A percentile compares a stretch with the other conserved stretches of the same genome.
Conservation (phyloP, 2,113 vertebrate species). For the Tupaia chinensis region DNA sequence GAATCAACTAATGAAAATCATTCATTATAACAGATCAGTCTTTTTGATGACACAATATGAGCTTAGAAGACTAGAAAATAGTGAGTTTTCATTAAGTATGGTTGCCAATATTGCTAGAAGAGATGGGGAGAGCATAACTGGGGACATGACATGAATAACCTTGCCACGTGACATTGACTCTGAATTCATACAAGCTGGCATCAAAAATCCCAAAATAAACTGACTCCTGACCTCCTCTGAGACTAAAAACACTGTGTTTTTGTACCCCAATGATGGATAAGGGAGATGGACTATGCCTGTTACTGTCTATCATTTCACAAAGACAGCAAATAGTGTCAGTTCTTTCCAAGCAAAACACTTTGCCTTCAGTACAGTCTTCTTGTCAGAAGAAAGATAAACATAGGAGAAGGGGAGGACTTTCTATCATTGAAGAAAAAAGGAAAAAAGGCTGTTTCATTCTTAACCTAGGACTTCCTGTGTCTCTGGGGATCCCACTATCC, state of each 20-base stretch:
- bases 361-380: background rate
- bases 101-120: background rate
- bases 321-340: background rate
- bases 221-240: background rate
- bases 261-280: background rate
- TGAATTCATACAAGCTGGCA: background rate
- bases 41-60: conserved; percentile 45
- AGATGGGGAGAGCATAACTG: background rate
- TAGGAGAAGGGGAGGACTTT: background rate
- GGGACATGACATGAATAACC: background rate
- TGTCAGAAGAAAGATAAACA: background rate
- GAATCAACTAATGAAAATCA: conserved; percentile 46
- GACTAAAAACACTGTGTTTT: background rate
- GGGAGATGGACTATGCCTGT: background rate
- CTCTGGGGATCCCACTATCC: background rate
- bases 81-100: conserved; percentile 46
- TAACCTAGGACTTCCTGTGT: background rate
- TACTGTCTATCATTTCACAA: background rate
- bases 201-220: background rate
- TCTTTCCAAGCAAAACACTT: background rate
- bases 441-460: background rate
- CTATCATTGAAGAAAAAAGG: background rate
- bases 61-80: background rate
- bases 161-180: background rate
- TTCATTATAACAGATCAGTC: background rate